Percentiles rank a stretch among this genome's conserved stretches.
These are phyloP conservation scores for Pocillopora meandrina DNA, from an alignment of 92 coral and sea anemone species.

Conservation along the genomic window DNA sequence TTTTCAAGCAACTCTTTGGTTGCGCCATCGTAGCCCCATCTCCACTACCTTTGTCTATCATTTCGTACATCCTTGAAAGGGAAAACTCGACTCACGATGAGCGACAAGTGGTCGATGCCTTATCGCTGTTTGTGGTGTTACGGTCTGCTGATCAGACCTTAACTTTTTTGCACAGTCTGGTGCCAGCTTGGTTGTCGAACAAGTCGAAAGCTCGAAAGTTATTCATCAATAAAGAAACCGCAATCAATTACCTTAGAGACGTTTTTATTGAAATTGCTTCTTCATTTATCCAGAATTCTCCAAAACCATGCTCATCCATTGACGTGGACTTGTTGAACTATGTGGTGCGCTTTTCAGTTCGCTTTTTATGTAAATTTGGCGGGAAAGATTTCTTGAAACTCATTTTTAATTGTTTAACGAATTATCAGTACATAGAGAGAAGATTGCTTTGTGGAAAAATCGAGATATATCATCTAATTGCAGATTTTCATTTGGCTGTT, in stretches of 20 bases:
- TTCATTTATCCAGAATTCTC: background rate
- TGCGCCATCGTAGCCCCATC: background rate
- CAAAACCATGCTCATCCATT: background rate
- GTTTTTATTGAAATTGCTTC: background rate
- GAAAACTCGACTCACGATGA: background rate
- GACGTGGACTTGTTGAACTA: slow-evolving; percentile 12
- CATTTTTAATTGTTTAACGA: slow-evolving; percentile 31
- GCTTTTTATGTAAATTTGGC: slow-evolving; percentile 16
- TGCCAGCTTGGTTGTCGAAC: slow-evolving; percentile 14
- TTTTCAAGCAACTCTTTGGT: background rate
- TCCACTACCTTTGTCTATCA: background rate
- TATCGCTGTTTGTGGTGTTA: slow-evolving; percentile 4
- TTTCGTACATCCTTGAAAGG: background rate
- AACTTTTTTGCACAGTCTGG: slow-evolving; percentile 8
- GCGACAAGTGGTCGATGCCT: background rate
- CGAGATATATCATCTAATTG: slow-evolving; percentile 5
- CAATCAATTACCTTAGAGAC: background rate
- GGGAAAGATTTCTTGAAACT: background rate
- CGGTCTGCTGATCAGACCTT: slow-evolving; percentile 3
- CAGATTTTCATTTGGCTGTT: background rate
- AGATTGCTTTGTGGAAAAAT: background rate
- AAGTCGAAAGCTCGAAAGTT: background rate
- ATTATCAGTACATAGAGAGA: slow-evolving; percentile 10
- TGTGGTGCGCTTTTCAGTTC: background rate
- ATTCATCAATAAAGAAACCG: background rate